These are phyloP conservation scores for Nylanderia fulva DNA, from an alignment of 1,140 invertebrate species.

Conservation along the genomic window DNA sequence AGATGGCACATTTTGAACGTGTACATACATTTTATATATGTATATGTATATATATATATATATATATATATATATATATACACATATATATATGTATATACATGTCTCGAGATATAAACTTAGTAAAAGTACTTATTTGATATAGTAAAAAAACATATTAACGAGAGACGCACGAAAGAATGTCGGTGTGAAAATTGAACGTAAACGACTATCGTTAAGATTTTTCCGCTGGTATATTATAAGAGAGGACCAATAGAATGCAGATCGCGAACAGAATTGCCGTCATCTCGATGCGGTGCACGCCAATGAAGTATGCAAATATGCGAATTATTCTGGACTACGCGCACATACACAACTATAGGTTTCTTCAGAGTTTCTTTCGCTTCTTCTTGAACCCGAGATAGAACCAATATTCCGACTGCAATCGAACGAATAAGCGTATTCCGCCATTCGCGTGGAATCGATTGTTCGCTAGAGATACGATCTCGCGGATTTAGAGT, in stretches of 20 bases:
- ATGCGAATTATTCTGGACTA: constrained; percentile 26
- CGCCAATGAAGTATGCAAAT: constrained; percentile 35
- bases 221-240: too few species aligned
- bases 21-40: too few species aligned
- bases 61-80: too few species aligned
- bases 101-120: neutral
- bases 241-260: neutral
- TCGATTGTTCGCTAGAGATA: constrained; percentile 1
- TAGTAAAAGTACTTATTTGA: neutral
- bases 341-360: neutral
- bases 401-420: constrained; percentile 21
- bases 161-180: neutral
- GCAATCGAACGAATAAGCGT: constrained; percentile 35
- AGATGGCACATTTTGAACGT: neutral
- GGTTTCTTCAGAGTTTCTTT: neutral
- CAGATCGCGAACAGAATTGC: constrained; percentile 4
- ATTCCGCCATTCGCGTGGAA: neutral
- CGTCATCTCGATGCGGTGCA: neutral
- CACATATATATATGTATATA: too few species aligned
- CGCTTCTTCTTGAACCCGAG: neutral
- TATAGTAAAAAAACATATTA: neutral
- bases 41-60: too few species aligned
- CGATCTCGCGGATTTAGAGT: neutral
- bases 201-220: neutral
- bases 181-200: constrained; percentile 9